phyloP scores from a whole-genome alignment of 2,888 invertebrate species.

The Drosophila antonietae region DNA sequence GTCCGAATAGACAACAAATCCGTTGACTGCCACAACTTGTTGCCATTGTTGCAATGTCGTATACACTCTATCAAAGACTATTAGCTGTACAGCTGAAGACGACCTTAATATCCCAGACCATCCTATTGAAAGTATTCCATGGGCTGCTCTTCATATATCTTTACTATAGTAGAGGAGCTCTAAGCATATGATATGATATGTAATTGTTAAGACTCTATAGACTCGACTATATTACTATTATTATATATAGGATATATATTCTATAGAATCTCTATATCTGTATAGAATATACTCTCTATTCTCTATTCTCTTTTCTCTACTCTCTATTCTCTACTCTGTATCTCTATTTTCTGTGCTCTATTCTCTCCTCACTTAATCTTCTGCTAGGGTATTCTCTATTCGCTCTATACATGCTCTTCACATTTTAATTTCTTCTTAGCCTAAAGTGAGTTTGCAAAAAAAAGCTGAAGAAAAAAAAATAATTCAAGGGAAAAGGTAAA shows the following conservation, averaged over 20 bases:
- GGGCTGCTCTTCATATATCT: background rate
- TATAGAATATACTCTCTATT: too few species aligned
- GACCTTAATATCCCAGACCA: too few species aligned
- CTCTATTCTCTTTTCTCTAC: too few species aligned
- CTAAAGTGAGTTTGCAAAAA: slow-evolving; percentile 67
- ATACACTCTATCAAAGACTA: background rate
- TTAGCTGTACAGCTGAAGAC: background rate
- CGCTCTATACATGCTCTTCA: background rate
- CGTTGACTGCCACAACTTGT: slow-evolving; percentile 12
- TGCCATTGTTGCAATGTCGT: background rate
- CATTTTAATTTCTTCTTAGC: slow-evolving; percentile 25
- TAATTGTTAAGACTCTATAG: too few species aligned
- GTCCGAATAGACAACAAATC: slow-evolving; percentile 42
- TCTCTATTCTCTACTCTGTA: too few species aligned
- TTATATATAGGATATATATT: too few species aligned
- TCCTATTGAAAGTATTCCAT: too few species aligned
- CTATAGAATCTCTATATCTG: too few species aligned
- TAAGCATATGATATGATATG: too few species aligned
- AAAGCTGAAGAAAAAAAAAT: slow-evolving; percentile 19
- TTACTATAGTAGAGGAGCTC: background rate
- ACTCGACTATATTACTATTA: too few species aligned
- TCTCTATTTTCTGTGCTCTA: too few species aligned
- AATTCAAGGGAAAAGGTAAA: slow-evolving; percentile 44
- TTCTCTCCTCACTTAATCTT: too few species aligned
- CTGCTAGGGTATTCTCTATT: background rate